Evolutionary conservation across 2,113 vertebrate genomes (phyloP).

Genomic region (Nannospalax galili): DNA sequence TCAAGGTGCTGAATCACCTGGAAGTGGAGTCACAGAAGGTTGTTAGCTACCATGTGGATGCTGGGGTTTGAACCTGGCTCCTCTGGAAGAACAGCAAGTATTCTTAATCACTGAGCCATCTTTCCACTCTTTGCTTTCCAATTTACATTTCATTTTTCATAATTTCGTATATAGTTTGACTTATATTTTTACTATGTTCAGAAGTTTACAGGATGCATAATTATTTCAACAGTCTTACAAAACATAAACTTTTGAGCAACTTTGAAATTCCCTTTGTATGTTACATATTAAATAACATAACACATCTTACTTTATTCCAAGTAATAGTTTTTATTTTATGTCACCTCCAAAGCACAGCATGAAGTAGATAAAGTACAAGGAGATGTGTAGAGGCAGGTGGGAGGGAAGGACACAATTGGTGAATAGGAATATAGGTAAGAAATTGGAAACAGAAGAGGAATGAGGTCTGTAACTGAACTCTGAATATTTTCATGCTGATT

Average conservation of each 20-base stretch:
- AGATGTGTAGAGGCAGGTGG: neutral
- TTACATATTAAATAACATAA: constrained; percentile 16
- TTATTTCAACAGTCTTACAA: constrained; percentile 4
- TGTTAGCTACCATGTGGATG: too few species aligned
- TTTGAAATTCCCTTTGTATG: neutral
- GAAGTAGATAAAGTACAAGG: neutral
- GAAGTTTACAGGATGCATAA: neutral
- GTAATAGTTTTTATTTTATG: neutral
- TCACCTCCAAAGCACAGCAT: neutral
- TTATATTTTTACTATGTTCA: constrained; percentile 5
- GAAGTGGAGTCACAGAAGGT: too few species aligned
- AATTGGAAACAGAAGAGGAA: neutral
- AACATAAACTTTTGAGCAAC: constrained; percentile 1
- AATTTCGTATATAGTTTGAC: neutral
- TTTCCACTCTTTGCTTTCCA: neutral
- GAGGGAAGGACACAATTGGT: too few species aligned
- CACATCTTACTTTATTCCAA: constrained; percentile 23
- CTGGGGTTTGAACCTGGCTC: too few species aligned
- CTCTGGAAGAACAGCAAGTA: too few species aligned
- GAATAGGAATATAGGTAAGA: neutral
- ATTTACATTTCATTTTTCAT: neutral
- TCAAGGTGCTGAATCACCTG: too few species aligned
- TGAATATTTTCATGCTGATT: neutral
- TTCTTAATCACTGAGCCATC: too few species aligned
- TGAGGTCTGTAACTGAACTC: neutral